Percentiles rank a stretch among this genome's conserved stretches.
Conservation (phyloP, 1,140 invertebrate genomes). For the Euschistus heros region DNA sequence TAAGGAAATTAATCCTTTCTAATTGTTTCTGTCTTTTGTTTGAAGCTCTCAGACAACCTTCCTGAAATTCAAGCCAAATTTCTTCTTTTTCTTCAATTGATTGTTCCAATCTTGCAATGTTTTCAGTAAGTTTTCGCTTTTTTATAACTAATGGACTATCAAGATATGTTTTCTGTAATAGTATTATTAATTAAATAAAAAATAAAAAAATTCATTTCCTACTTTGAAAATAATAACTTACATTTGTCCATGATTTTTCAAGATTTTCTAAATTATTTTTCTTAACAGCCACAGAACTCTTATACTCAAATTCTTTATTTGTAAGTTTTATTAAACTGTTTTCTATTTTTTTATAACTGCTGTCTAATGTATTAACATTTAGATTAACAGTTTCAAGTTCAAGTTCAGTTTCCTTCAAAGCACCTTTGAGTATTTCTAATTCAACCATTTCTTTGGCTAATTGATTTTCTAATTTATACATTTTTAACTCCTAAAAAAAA, state of each 20-base stretch:
- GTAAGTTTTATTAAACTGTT: not conserved
- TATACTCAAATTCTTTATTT: not conserved
- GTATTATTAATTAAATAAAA: too few species aligned
- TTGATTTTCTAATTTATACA: slow-evolving; percentile 1
- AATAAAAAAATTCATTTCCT: too few species aligned
- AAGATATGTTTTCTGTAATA: slow-evolving; percentile 7
- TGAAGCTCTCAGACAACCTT: not conserved
- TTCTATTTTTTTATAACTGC: not conserved
- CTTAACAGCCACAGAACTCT: not conserved
- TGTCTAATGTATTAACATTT: not conserved
- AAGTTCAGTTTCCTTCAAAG: not conserved
- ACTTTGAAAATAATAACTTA: not conserved
- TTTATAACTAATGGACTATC: not conserved
- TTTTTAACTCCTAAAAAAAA: not conserved
- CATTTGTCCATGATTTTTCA: not conserved
- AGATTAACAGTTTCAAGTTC: not conserved
- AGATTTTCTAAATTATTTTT: slow-evolving; percentile 1
- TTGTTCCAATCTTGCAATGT: not conserved
- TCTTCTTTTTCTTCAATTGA: slow-evolving; percentile 5
- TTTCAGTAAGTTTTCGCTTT: not conserved
- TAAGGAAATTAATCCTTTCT: not conserved
- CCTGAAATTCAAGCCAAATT: not conserved
- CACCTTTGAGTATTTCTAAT: not conserved
- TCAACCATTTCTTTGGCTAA: not conserved
- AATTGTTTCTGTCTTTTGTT: not conserved